A percentile compares a stretch with the other conserved stretches of the same genome.
phyloP scores from a whole-genome alignment of 2,797 vertebrate species.

The Mustela erminea region DNA sequence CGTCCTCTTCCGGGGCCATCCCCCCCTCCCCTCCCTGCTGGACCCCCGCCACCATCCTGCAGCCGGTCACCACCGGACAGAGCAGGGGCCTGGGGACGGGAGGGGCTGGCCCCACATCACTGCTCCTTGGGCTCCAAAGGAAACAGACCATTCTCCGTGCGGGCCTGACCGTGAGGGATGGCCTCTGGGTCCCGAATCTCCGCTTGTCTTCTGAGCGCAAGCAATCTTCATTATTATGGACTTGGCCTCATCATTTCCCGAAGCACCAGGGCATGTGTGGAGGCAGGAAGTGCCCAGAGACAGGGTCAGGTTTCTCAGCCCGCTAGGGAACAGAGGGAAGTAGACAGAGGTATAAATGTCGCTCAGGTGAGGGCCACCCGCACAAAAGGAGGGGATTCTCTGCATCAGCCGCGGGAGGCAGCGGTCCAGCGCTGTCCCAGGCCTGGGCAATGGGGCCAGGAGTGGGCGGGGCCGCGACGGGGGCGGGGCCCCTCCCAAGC shows the following conservation, averaged over 20 bases:
- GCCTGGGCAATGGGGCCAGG: not conserved
- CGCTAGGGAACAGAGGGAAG: rapidly evolving
- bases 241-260: not conserved
- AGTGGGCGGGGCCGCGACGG: not conserved
- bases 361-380: not conserved
- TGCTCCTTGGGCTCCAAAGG: not conserved
- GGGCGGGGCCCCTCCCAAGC: not conserved
- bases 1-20: not conserved
- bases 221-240: not conserved
- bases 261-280: not conserved
- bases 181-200: not conserved
- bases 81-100: not conserved
- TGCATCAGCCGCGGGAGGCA: not conserved
- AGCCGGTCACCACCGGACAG: not conserved
- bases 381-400: not conserved
- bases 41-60: not conserved
- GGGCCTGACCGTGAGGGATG: not conserved
- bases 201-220: not conserved
- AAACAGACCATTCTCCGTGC: not conserved
- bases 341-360: not conserved
- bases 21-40: too few relatives aligned
- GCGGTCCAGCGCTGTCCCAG: too few relatives aligned
- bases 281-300: not conserved
- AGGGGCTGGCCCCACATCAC: not conserved
- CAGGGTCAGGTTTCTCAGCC: not conserved